Evolutionary conservation across 2,888 invertebrate species (phyloP).

Genomic region (Latrodectus hesperus): DNA sequence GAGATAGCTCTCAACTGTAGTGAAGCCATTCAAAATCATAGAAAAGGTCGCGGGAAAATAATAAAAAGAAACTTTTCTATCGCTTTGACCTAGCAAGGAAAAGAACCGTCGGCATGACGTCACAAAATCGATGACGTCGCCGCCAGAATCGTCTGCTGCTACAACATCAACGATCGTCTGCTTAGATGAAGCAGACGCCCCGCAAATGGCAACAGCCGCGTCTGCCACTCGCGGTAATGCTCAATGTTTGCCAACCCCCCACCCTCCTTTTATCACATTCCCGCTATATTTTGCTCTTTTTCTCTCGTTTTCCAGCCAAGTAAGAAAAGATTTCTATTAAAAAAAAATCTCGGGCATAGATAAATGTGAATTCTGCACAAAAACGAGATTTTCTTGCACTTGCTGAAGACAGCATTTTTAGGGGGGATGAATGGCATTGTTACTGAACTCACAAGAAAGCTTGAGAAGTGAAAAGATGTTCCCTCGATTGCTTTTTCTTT

Average conservation of each 20-base stretch:
- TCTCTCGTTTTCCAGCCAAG: slow-evolving; percentile 14
- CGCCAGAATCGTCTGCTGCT: slow-evolving; percentile 59
- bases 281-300: slow-evolving; percentile 13
- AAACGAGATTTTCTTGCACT: slow-evolving; percentile 9
- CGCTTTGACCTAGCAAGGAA: slow-evolving; percentile 41
- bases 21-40: slow-evolving; percentile 8
- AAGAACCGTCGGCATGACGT: slow-evolving; percentile 43
- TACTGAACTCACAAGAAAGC: slow-evolving; percentile 33
- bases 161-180: slow-evolving; percentile 58
- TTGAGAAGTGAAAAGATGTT: slow-evolving; percentile 16
- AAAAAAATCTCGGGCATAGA: slow-evolving; percentile 12
- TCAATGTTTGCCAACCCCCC: slow-evolving; percentile 13
- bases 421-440: slow-evolving; percentile 15
- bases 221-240: slow-evolving; percentile 61
- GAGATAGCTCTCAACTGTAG: not conserved
- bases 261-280: slow-evolving; percentile 12
- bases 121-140: slow-evolving; percentile 65
- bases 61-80: slow-evolving; percentile 13
- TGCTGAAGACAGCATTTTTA: slow-evolving; percentile 44
- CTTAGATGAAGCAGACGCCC: slow-evolving; percentile 51
- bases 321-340: not conserved
- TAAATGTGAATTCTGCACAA: slow-evolving; percentile 30
- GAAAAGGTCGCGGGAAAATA: slow-evolving; percentile 24
- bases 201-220: slow-evolving; percentile 67
- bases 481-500: slow-evolving; percentile 14